A percentile compares a stretch with the other conserved stretches of the same genome.
These are phyloP conservation scores for Habrosyne pyritoides DNA, from an alignment of 2,888 invertebrate genomes.

Conservation along the genomic window DNA sequence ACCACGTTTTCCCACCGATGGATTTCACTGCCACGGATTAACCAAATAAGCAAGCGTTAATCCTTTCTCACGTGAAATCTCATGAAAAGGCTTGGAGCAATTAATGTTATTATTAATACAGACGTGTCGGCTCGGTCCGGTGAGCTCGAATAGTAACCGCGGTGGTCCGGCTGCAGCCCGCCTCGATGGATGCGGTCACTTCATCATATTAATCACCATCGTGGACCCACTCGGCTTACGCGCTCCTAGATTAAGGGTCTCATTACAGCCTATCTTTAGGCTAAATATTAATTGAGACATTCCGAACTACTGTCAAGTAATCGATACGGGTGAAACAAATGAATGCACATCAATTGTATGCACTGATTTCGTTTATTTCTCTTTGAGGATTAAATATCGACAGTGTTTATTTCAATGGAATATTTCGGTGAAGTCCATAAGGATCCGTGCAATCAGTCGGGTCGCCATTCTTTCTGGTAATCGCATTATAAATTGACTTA, in stretches of 20 bases:
- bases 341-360: constrained; percentile 59
- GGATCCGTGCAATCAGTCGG: constrained; percentile 70
- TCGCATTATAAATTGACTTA: constrained; percentile 79
- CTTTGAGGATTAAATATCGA: constrained; percentile 55
- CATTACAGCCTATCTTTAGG: constrained; percentile 79
- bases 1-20: constrained; percentile 56
- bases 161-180: constrained; percentile 63
- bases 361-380: constrained; percentile 40
- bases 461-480: constrained; percentile 77
- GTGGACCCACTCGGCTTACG: constrained; percentile 78
- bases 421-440: constrained; percentile 64
- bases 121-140: constrained; percentile 37
- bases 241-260: constrained; percentile 71
- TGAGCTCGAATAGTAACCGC: constrained; percentile 39
- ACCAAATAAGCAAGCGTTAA: constrained; percentile 70
- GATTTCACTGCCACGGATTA: constrained; percentile 61
- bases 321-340: constrained; percentile 60
- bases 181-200: constrained; percentile 66
- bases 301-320: constrained; percentile 67
- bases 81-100: constrained; percentile 63
- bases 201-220: constrained; percentile 77
- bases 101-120: constrained; percentile 64
- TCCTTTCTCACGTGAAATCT: constrained; percentile 73
- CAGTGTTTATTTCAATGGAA: constrained; percentile 56
- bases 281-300: constrained; percentile 82